phyloP scores from a whole-genome alignment of 1,140 invertebrate genomes.

The Lordiphosa mommai region DNA sequence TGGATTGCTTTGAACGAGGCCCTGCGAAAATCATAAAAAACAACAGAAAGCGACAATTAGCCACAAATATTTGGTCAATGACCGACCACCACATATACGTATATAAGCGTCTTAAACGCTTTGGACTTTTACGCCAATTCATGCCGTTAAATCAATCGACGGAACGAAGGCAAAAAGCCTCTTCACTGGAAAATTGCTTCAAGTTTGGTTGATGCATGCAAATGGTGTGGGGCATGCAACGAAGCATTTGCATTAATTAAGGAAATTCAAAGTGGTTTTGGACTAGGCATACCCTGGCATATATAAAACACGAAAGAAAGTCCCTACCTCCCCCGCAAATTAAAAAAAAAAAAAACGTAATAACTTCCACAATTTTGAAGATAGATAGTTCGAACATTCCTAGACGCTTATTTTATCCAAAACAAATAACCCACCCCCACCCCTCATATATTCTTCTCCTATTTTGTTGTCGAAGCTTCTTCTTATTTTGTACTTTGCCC shows the following conservation, averaged over 20 bases:
- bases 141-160: slow-evolving; percentile 68
- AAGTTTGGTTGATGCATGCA: slow-evolving; percentile 18
- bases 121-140: slow-evolving; percentile 61
- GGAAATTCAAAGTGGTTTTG: slow-evolving; percentile 15
- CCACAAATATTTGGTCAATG: slow-evolving; percentile 45
- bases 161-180: slow-evolving; percentile 36
- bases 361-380: too few species aligned
- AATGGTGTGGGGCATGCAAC: slow-evolving; percentile 14
- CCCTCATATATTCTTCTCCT: too few species aligned
- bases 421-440: too few species aligned
- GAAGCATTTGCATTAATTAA: slow-evolving; percentile 29
- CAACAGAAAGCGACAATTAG: slow-evolving; percentile 11
- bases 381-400: too few species aligned
- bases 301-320: too few species aligned
- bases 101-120: slow-evolving; percentile 64
- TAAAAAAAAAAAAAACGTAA: too few species aligned
- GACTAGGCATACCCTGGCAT: too few species aligned
- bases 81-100: too few species aligned
- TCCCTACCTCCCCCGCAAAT: too few species aligned
- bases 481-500: too few species aligned
- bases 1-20: slow-evolving; percentile 66
- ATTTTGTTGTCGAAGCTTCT: too few species aligned
- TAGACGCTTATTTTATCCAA: too few species aligned
- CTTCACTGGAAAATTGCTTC: slow-evolving; percentile 29
- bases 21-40: slow-evolving; percentile 30